Evolutionary conservation across 2,888 invertebrate genomes (phyloP).

Genomic region (Arctia plantaginis): DNA sequence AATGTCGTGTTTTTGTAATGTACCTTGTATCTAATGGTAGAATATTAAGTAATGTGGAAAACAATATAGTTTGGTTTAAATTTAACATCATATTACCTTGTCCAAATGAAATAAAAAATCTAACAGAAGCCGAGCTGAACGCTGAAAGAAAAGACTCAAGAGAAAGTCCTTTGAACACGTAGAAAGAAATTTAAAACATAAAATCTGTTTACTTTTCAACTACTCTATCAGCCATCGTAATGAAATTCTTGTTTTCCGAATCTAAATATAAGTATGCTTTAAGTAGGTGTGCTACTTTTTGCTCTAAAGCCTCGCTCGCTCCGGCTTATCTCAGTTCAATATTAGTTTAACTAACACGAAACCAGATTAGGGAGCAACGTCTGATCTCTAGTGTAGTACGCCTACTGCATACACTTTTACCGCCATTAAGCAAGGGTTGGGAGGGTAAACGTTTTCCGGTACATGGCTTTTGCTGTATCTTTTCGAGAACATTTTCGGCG

Average conservation of each 20-base stretch:
- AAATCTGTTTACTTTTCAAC: background rate
- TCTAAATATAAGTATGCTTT: background rate
- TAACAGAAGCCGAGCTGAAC: too few relatives aligned
- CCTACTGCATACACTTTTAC: conserved; percentile 31
- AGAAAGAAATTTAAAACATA: background rate
- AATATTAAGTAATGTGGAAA: too few relatives aligned
- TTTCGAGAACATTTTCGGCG: conserved; percentile 39
- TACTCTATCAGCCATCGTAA: background rate
- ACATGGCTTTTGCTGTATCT: conserved; percentile 44
- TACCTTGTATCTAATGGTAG: too few relatives aligned
- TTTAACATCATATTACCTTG: too few relatives aligned
- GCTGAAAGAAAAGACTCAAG: too few relatives aligned
- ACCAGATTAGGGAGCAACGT: conserved; percentile 33
- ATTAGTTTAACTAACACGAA: conserved; percentile 33
- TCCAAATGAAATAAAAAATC: too few relatives aligned
- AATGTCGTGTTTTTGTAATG: too few relatives aligned
- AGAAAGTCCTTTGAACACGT: too few relatives aligned
- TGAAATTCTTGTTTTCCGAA: background rate
- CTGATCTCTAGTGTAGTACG: conserved; percentile 12
- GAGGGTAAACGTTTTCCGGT: conserved; percentile 54
- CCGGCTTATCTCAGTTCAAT: conserved; percentile 24
- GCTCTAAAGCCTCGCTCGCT: background rate
- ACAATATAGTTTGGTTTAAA: too few relatives aligned
- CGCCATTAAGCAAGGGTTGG: conserved; percentile 45
- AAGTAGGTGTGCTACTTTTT: conserved; percentile 4